phyloP scores from a whole-genome alignment of 2,888 invertebrate genomes.

The Panopea generosa region DNA sequence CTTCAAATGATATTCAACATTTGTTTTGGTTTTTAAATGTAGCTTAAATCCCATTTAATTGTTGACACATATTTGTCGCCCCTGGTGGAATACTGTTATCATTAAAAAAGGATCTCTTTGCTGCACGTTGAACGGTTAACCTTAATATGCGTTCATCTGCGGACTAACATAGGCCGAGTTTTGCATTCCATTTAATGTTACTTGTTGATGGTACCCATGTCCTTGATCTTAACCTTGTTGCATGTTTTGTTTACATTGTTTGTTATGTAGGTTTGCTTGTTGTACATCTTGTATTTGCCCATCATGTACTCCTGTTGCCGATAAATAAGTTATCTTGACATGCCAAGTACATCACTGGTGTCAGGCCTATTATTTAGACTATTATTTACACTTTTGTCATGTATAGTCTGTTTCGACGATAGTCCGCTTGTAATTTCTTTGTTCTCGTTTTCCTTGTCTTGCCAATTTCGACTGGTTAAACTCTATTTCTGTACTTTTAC shows the following conservation, averaged over 20 bases:
- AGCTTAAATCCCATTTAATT: not conserved
- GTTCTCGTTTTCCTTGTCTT: no score
- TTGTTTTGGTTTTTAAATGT: conserved; percentile 6
- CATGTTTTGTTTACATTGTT: not conserved
- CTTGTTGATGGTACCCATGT: not conserved
- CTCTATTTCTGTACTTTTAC: no score
- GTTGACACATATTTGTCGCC: conserved; percentile 10
- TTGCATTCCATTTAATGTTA: not conserved
- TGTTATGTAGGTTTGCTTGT: not conserved
- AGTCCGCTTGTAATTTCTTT: no score
- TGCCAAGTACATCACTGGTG: no score
- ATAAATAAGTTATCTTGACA: not conserved
- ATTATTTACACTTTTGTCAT: no score
- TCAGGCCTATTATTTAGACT: no score
- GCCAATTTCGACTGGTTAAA: no score
- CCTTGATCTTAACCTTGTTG: no score
- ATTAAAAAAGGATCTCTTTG: not conserved
- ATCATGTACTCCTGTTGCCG: not conserved
- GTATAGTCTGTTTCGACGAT: no score
- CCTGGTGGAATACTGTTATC: not conserved
- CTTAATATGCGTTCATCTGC: not conserved
- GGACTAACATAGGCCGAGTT: not conserved
- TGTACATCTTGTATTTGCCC: not conserved
- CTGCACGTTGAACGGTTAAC: not conserved
- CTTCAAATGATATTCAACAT: no score